Evolutionary conservation across 2,888 invertebrate genomes (phyloP), one percentile per base, ranked within the genome.

Genomic region (Eupelmus urozonus): DNA sequence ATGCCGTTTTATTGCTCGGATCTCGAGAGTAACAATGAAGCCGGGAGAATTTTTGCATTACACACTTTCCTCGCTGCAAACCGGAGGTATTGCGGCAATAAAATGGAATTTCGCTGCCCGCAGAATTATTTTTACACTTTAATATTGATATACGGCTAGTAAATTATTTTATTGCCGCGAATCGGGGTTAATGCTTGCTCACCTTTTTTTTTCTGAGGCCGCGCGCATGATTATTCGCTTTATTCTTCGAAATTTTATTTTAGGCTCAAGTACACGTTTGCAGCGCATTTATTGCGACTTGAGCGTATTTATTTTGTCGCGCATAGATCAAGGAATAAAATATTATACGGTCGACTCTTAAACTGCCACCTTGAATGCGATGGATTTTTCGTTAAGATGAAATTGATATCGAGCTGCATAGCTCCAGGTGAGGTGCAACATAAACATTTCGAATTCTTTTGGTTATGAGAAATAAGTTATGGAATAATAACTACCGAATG

Each of bases 361-460:
- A 59, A 51, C 59, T 13, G 18, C 51, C 18, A 20, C 53, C 40
- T 55, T 42, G 27, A 65, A 25, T 42, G 18, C 63, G 40, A 65
- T 59, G 49, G 29, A 34, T 55, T 72, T 72, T 66, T 63, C n/a
- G 45, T 57, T 53, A 11, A 45, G 69, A 51, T 67, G 72, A 77
- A 72, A 67, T 66, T 55, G 67, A 72, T 72, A 60, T n/a, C 16
- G 72, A 23, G 45, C 45, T 40, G 53, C 60, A 27, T 67, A 53
- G n/a, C 53, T 67, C 42, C 62, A 62, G n/a, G n/a, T n/a, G n/a
- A n/a, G n/a, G 72, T 67, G 60, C 77, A 72, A 18, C 72, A 67
- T 72, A 77, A 77, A 77, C 72, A 67, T 77, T 62, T 77, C 67
- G 55, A 67, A 72, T 34, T 72, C 51, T 49, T 77, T 77, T 67